Conservation (phyloP, 2,113 vertebrate species). For the Pantherophis guttatus region DNA sequence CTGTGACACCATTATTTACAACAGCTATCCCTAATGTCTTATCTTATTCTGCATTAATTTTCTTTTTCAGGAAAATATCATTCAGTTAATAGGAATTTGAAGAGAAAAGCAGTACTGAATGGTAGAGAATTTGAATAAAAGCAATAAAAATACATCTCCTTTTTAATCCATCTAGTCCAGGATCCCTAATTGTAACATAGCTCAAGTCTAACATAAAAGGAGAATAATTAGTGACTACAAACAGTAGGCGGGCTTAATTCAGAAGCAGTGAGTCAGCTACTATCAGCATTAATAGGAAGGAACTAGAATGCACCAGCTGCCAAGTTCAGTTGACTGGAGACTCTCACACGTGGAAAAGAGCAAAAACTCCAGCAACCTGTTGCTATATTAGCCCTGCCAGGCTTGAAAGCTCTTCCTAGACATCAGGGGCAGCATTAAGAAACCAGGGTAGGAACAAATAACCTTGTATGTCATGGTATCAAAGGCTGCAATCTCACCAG, state of each 20-base stretch:
- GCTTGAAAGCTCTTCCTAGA: neutral
- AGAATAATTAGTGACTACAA: neutral
- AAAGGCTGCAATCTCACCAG: neutral
- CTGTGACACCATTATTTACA: neutral
- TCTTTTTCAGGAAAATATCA: neutral
- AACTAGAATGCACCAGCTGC: neutral
- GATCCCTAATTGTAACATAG: neutral
- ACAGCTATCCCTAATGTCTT: neutral
- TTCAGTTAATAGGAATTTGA: neutral
- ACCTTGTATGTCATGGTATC: neutral
- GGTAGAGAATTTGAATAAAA: neutral
- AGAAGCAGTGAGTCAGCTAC: slow-evolving; percentile 21
- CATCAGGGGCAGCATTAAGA: neutral
- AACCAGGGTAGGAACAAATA: neutral
- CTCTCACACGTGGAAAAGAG: neutral
- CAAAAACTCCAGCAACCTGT: neutral
- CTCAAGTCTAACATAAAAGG: neutral
- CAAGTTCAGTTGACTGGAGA: slow-evolving; percentile 4
- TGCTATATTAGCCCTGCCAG: neutral
- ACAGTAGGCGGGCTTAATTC: neutral
- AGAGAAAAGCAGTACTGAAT: neutral
- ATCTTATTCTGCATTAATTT: neutral
- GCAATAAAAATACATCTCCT: neutral
- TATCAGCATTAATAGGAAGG: neutral
- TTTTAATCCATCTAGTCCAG: neutral